Conservation (phyloP, 2,113 vertebrate species). For the Procapra przewalskii region DNA sequence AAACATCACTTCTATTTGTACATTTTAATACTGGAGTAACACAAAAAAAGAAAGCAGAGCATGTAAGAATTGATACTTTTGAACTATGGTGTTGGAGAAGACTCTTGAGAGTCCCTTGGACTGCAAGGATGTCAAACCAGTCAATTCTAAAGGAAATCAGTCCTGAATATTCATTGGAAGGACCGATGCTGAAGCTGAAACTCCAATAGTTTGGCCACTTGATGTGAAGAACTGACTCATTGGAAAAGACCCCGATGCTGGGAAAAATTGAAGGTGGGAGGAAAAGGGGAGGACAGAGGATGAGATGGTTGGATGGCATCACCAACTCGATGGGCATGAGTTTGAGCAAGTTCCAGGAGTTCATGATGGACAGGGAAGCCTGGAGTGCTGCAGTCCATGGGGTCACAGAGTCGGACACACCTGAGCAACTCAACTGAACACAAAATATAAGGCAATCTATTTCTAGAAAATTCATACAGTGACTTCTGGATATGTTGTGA, state of each 20-base stretch:
- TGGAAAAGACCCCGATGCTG: rapidly evolving
- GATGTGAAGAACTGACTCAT: not conserved
- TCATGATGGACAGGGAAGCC: not conserved
- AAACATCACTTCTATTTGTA: not conserved
- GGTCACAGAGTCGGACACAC: not conserved
- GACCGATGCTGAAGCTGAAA: not conserved
- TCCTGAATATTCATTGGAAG: not conserved
- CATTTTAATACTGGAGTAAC: not conserved
- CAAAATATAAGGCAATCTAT: not conserved
- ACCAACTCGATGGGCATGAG: not conserved
- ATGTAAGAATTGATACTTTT: not conserved
- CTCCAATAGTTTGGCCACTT: not conserved
- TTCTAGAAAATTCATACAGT: not conserved
- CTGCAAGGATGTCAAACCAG: not conserved
- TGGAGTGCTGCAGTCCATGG: not conserved
- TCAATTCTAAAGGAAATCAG: not conserved
- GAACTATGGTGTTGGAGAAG: not conserved
- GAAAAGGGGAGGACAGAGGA: not conserved
- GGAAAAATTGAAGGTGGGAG: not conserved
- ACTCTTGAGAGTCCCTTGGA: not conserved
- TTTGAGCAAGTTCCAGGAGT: not conserved
- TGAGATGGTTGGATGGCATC: not conserved
- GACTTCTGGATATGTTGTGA: constrained; percentile 19
- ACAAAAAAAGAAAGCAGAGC: not conserved
- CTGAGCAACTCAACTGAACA: not conserved